Evolutionary conservation across 2,888 invertebrate species (phyloP), one percentile per base, ranked within the genome.

Genomic region (Pycnomerus fuliginosus): DNA sequence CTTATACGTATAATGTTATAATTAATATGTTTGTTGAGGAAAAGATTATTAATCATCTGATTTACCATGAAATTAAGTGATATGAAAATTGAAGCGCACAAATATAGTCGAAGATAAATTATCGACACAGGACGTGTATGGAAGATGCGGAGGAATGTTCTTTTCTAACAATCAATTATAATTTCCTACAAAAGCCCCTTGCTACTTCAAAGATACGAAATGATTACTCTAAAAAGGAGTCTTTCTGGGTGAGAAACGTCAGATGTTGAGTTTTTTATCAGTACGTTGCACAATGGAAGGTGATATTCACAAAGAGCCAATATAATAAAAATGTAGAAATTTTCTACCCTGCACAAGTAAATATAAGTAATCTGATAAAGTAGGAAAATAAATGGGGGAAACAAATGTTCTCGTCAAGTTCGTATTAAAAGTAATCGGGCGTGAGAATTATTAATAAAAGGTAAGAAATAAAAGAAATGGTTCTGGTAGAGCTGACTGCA

Each of bases 161-260:
- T 25, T 29, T 50, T 51, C 50, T 38, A 39, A 47, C 53, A 53
- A 58, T 56, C 56, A 55, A 53, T 55, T 53, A 53, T 50, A 55
- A 52, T 55, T 56, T 51, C 48, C 16, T 48, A 48, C 50, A 52
- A 52, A 47, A 52, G 52, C 40, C 15, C 44, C 38, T 47, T 42
- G 43, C 44, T 43, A 53, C 55, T 49, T 53, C 55, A 56, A 56
- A 56, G 54, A 50, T 52, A 47, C 43, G 43, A 49, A 50, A 53
- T 43, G 51, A 52, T 47, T 52, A 48, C 48, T 42, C 22, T 40
- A 38, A 51, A 44, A 47, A 50, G 49, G 49, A 48, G 48, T 42
- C 43, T 48, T 46, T 50, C 37, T 37, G 43, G 47, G 42, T 46
- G 52, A 41, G 48, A 52, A 50, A 31, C 50, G 52, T 45, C 50